Evolutionary conservation across 2,113 vertebrate genomes (phyloP), one percentile per base, ranked within the genome.

Genomic region (Mixornis gularis): DNA sequence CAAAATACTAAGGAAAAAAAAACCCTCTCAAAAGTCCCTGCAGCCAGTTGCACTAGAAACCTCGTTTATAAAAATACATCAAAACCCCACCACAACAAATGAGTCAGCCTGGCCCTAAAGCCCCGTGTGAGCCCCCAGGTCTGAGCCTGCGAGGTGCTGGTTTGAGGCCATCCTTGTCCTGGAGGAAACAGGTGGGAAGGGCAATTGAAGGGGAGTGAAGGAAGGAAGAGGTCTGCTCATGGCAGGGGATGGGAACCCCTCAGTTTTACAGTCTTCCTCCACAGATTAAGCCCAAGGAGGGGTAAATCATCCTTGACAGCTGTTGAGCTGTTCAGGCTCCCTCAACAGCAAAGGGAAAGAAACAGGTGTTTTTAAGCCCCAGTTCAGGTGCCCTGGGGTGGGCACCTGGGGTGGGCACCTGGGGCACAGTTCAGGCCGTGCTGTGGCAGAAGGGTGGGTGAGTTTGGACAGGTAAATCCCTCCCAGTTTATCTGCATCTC

Each of bases 11-110:
- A 92, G 58, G 82, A 38, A 76, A 78, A 40, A 56, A 6, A 81
- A 72, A 62, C 11, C 82, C 36, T 29, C 77, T 66, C 81, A 89
- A 83, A 95, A 94, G 52, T 95, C 94, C 95, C 96, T 25, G 7
- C 7, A 7, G 38, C 21, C 43, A 58, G 86, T 80, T 91, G 68
- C 76, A 66, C 46, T 87, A 38, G 51, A 94, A 93, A 77, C 81
- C 71, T 91, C 10, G 1, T 36, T 78, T 92, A 52, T 65, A 84
- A 90, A 78, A 91, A 92, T 51, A 43, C 7, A 58, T n/a, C n/a
- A 62, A 43, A 64, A 48, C 2, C 12, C 72, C 64, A 14, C 12
- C 19, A 22, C 12, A 38, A 17, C 26, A 14, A 25, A 72, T 81
- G 90, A 91, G 60, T 90, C 92, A 89, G 53, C 13, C 4, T 1